phyloP scores from a whole-genome alignment of 2,797 vertebrate species.

The Enteromius paludinosus region DNA sequence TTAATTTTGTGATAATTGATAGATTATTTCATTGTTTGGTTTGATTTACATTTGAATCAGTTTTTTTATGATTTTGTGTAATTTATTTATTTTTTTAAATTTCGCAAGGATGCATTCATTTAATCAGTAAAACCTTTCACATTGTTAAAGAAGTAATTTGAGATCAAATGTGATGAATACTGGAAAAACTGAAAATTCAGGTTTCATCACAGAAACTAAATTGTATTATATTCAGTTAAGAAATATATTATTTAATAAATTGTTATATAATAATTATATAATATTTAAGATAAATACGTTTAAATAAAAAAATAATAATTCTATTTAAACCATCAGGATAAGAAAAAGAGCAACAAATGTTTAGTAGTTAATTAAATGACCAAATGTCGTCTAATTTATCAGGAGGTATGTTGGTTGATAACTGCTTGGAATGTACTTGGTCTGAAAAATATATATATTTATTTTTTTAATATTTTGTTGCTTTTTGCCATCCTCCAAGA shows the following conservation, averaged over 20 bases:
- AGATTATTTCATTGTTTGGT: not conserved
- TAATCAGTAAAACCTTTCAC: not conserved
- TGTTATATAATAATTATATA: too few relatives aligned
- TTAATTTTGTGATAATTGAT: not conserved
- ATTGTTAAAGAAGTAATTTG: not conserved
- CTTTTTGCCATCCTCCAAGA: not conserved
- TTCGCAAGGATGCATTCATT: not conserved
- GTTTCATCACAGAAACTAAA: not conserved
- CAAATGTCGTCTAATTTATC: not conserved
- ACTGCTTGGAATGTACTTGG: not conserved
- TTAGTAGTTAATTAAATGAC: not conserved
- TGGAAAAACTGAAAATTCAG: not conserved
- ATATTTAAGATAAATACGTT: not conserved
- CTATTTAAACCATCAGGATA: not conserved
- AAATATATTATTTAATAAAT: too few relatives aligned
- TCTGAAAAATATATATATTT: not conserved
- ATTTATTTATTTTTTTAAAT: not conserved
- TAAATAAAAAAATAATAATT: not conserved
- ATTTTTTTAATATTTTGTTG: not conserved
- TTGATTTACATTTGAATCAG: constrained; percentile 1
- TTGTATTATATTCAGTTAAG: not conserved
- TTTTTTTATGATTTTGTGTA: not conserved
- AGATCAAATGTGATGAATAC: not conserved
- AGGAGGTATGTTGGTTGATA: not conserved
- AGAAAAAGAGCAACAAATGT: not conserved